Conservation (phyloP, 2,797 vertebrate species). For the Anguilla megastoma region DNA sequence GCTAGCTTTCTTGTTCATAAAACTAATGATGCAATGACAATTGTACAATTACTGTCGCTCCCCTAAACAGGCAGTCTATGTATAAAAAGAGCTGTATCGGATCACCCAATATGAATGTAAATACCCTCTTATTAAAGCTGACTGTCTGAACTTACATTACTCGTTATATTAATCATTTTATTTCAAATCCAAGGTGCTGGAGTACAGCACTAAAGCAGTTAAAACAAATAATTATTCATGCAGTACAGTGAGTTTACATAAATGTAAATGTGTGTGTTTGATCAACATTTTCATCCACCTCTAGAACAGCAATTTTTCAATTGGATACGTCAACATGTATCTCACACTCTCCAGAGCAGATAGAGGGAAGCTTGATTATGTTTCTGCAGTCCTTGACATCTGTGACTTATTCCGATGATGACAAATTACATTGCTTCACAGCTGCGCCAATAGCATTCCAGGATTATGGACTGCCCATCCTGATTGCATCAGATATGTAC, state of each 20-base stretch:
- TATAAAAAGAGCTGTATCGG: no score
- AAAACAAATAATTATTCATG: no score
- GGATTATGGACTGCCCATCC: not conserved
- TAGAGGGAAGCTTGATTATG: slow-evolving; percentile 19
- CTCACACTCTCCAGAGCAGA: slow-evolving; percentile 4
- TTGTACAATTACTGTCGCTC: no score
- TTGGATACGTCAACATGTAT: not conserved
- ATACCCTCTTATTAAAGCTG: no score
- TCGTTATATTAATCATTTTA: no score
- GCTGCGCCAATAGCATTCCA: not conserved
- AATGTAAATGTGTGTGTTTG: not conserved
- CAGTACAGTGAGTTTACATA: not conserved
- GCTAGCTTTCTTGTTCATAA: no score
- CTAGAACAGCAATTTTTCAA: not conserved
- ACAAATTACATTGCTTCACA: slow-evolving; percentile 15
- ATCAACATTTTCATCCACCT: not conserved
- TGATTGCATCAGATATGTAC: slow-evolving; percentile 8
- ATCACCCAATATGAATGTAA: no score
- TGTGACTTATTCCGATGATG: slow-evolving; percentile 5
- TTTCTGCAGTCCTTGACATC: slow-evolving; percentile 23
- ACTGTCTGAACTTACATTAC: no score
- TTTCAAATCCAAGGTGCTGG: no score
- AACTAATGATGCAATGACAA: no score
- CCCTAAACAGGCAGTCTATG: no score
- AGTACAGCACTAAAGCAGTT: no score